Evolutionary conservation across 2,113 vertebrate genomes (phyloP).

Genomic region (Saguinus midas): DNA sequence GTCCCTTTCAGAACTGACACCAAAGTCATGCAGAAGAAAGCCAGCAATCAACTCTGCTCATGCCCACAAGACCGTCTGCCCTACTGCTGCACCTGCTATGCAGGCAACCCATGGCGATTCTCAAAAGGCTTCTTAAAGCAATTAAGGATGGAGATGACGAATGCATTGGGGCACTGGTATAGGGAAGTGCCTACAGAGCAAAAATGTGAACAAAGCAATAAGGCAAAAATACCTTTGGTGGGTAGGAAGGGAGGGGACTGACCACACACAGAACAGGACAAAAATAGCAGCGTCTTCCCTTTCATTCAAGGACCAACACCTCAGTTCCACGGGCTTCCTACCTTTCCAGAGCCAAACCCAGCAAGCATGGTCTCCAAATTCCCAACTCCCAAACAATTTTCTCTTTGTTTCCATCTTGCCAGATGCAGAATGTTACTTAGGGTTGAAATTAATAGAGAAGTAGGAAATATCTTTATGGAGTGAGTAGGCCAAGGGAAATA

Average conservation of each 20-base stretch:
- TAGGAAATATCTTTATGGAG: neutral
- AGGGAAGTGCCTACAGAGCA: neutral
- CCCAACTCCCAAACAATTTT: neutral
- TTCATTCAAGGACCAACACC: neutral
- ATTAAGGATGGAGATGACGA: neutral
- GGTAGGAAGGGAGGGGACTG: neutral
- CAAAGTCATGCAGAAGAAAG: neutral
- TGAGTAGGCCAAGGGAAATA: neutral
- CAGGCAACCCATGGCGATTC: neutral
- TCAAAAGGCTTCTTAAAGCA: neutral
- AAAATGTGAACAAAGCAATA: neutral
- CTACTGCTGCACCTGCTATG: neutral
- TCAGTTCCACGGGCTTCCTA: fast-evolving
- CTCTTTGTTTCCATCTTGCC: neutral
- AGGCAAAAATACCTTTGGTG: fast-evolving
- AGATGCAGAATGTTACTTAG: neutral
- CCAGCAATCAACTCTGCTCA: neutral
- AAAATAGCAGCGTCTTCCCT: fast-evolving
- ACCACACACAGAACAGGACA: neutral
- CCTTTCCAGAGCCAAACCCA: neutral
- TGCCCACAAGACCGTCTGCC: neutral
- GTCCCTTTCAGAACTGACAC: neutral
- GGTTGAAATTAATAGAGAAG: neutral
- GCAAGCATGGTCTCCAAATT: neutral
- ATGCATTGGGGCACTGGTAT: neutral